phyloP scores from a whole-genome alignment of 1,140 invertebrate species.

The Macrocentrus cingulum region DNA sequence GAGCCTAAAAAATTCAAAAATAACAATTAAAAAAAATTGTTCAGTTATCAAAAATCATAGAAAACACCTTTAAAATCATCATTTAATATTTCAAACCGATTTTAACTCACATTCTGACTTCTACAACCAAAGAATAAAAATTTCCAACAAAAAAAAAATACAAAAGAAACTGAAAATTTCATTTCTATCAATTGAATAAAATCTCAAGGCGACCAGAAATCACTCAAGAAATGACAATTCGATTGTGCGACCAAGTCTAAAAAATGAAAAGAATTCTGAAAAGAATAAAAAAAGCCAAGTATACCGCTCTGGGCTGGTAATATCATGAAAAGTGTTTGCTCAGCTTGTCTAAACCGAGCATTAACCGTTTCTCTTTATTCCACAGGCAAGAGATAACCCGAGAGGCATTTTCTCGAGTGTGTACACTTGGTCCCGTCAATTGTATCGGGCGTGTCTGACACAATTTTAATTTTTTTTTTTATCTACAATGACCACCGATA shows the following conservation, averaged over 20 bases:
- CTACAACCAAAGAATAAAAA: no score
- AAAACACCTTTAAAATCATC: no score
- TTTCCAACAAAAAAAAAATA: no score
- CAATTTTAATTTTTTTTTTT: constrained; percentile 6
- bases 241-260: constrained; percentile 3
- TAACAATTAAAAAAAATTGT: no score
- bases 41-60: no score
- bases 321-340: constrained; percentile 52
- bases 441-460: constrained; percentile 21
- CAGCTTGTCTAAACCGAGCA: constrained; percentile 48
- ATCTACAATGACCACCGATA: neutral
- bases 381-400: constrained; percentile 18
- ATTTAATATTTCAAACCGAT: no score
- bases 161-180: no score
- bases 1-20: no score
- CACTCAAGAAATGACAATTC: neutral
- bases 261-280: neutral
- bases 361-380: constrained; percentile 32
- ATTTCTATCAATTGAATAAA: no score
- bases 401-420: constrained; percentile 16
- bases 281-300: constrained; percentile 15
- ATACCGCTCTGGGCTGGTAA: constrained; percentile 36
- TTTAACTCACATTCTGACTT: no score
- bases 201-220: no score
- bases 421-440: constrained; percentile 10